Conservation (phyloP, 2,113 vertebrate species). For the Deroptyus accipitrinus region DNA sequence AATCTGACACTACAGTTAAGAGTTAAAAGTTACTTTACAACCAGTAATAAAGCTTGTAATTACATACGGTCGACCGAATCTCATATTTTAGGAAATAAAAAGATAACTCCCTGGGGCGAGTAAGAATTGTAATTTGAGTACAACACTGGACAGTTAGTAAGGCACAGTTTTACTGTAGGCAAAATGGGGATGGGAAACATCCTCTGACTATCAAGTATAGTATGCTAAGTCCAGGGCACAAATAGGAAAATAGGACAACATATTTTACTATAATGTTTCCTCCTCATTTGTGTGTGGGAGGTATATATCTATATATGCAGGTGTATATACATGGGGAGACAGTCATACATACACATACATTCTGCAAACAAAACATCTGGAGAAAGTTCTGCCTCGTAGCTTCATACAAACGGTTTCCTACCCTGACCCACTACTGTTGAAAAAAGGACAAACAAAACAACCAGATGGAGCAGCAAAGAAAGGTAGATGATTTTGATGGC, state of each 20-base stretch:
- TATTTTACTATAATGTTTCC: not conserved
- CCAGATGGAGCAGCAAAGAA: not conserved
- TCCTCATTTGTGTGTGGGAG: not conserved
- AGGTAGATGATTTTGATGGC: not conserved
- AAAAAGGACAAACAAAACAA: not conserved
- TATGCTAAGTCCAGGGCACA: not conserved
- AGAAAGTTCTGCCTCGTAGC: not conserved
- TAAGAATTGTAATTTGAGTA: not conserved
- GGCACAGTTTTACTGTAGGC: not conserved
- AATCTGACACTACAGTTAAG: not conserved
- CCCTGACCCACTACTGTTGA: not conserved
- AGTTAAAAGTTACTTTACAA: not conserved
- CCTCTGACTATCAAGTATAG: not conserved
- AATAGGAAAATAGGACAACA: fast-evolving
- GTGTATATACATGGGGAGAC: not conserved
- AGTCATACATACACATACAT: fast-evolving
- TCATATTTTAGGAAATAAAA: not conserved
- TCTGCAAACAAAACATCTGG: not conserved
- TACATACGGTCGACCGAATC: not conserved
- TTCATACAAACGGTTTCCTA: not conserved
- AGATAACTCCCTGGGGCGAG: not conserved
- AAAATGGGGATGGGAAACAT: not conserved
- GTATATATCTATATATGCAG: fast-evolving
- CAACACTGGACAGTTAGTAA: not conserved
- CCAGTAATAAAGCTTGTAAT: not conserved